Conservation (phyloP, 2,113 vertebrate genomes). For the Rhodinocichla rosea region DNA sequence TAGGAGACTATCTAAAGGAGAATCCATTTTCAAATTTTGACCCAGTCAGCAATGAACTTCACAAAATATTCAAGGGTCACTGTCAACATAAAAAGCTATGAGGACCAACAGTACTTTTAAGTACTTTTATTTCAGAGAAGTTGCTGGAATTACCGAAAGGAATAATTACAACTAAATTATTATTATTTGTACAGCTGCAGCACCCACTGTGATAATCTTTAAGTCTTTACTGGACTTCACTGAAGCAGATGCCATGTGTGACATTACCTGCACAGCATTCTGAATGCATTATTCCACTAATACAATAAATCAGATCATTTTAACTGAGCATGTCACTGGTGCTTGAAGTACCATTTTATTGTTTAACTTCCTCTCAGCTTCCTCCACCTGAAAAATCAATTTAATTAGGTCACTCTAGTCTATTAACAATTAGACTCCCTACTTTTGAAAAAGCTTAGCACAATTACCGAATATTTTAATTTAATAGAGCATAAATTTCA, state of each 20-base stretch:
- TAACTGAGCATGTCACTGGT: not conserved
- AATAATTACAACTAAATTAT: not conserved
- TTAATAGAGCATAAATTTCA: not conserved
- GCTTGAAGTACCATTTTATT: not conserved
- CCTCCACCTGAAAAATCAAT: not conserved
- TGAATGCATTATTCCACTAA: not conserved
- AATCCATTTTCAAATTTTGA: not conserved
- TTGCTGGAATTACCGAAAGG: not conserved
- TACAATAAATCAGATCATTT: not conserved
- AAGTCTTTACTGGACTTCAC: not conserved
- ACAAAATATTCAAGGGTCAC: not conserved
- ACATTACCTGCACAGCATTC: not conserved
- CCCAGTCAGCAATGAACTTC: not conserved
- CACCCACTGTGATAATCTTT: not conserved
- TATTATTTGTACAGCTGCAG: not conserved
- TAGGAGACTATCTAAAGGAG: not conserved
- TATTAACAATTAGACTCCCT: not conserved
- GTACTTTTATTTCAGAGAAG: not conserved
- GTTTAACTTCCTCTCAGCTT: not conserved
- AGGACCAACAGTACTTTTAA: not conserved
- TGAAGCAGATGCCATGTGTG: not conserved
- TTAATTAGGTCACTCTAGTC: not conserved
- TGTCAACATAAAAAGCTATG: not conserved
- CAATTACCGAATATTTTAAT: not conserved
- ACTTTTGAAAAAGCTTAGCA: not conserved